These are phyloP conservation scores for Lota lota DNA, from an alignment of 2,113 vertebrate genomes.

Conservation along the genomic window DNA sequence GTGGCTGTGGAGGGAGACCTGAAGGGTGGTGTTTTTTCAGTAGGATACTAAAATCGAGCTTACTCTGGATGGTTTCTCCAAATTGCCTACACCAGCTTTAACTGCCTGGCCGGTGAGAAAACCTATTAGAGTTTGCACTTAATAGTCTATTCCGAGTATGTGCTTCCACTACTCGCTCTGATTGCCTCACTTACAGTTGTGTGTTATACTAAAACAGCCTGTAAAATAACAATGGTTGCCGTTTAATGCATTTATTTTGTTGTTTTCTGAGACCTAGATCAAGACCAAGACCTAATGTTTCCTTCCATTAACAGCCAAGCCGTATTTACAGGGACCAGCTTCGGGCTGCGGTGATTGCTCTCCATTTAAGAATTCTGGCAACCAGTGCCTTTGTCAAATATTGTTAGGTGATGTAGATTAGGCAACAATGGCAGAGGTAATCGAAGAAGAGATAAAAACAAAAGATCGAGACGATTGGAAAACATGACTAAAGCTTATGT, in stretches of 20 bases:
- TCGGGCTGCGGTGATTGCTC: constrained; percentile 43
- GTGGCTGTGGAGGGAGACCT: no score
- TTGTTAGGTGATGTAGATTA: constrained; percentile 1
- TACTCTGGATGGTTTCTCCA: constrained; percentile 31
- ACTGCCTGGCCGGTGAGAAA: constrained; percentile 56
- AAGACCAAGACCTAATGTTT: constrained; percentile 59
- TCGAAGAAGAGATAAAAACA: neutral
- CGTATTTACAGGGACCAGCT: constrained; percentile 43
- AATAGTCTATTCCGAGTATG: constrained; percentile 63
- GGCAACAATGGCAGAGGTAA: neutral
- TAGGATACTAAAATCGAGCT: no score
- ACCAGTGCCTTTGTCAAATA: neutral
- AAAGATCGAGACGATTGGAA: constrained; percentile 2
- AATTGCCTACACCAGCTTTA: constrained; percentile 55
- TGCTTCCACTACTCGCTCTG: constrained; percentile 30
- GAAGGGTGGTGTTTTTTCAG: no score
- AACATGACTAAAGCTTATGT: neutral
- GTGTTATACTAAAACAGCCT: constrained; percentile 67
- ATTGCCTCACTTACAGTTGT: constrained; percentile 66
- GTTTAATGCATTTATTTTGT: constrained; percentile 57
- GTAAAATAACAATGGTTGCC: constrained; percentile 62
- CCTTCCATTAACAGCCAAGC: constrained; percentile 54
- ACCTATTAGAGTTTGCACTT: constrained; percentile 60
- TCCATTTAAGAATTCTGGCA: constrained; percentile 28
- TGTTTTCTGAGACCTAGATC: constrained; percentile 42